Evolutionary conservation across 2,888 invertebrate genomes (phyloP).

Genomic region (Rhingia campestris): DNA sequence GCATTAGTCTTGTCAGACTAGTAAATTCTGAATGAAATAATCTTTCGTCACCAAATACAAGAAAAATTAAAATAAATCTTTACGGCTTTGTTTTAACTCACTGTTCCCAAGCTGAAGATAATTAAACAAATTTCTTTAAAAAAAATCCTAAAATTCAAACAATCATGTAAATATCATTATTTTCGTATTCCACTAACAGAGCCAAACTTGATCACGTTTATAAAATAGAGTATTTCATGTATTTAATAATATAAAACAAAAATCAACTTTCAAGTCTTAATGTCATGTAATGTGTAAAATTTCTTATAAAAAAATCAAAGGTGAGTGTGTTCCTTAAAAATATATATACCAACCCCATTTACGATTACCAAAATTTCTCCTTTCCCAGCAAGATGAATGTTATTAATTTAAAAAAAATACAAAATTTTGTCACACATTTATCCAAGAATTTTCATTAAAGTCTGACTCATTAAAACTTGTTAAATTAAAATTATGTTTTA

Average conservation of each 20-base stretch:
- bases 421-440: constrained; percentile 42
- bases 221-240: constrained; percentile 29
- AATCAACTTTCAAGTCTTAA: constrained; percentile 50
- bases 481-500: constrained; percentile 22
- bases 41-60: neutral
- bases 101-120: constrained; percentile 3
- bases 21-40: neutral
- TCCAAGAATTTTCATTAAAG: constrained; percentile 59
- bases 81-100: constrained; percentile 6
- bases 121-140: neutral
- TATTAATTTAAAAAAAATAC: neutral
- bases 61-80: neutral
- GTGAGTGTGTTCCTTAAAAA: constrained; percentile 70
- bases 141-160: constrained; percentile 18
- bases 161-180: constrained; percentile 66
- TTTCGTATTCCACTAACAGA: constrained; percentile 43
- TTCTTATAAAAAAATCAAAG: constrained; percentile 30
- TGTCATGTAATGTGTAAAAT: constrained; percentile 55
- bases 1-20: no score
- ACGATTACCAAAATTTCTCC: neutral
- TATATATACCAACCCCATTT: constrained; percentile 14
- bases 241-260: constrained; percentile 32
- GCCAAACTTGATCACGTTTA: constrained; percentile 64
- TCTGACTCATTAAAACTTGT: constrained; percentile 65
- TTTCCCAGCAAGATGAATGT: constrained; percentile 44